A percentile compares a stretch with the other conserved stretches of the same genome.
Evolutionary conservation across 2,113 vertebrate genomes (phyloP).

Genomic region (Mobula birostris): DNA sequence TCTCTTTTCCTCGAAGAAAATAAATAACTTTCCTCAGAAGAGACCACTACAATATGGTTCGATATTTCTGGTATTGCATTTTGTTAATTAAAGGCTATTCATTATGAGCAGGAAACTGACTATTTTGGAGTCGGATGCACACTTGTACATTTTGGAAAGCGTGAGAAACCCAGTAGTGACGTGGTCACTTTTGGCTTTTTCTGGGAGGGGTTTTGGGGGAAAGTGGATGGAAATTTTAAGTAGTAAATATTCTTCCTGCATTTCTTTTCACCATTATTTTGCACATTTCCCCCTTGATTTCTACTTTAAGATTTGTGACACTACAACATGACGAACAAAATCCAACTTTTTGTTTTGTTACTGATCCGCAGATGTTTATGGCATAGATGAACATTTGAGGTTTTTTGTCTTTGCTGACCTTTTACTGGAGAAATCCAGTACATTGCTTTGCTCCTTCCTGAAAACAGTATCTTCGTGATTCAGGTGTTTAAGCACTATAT

Average conservation of each 20-base stretch:
- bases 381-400: background rate
- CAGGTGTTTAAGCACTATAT: background rate
- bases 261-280: conserved; percentile 7
- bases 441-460: background rate
- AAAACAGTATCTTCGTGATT: background rate
- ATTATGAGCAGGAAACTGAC: background rate
- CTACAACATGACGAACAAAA: background rate
- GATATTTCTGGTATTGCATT: background rate
- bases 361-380: background rate
- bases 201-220: no score
- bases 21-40: background rate
- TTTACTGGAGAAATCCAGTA: background rate
- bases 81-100: background rate
- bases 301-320: background rate
- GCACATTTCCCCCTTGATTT: background rate
- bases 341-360: background rate
- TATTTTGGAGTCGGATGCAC: background rate
- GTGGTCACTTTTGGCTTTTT: no score
- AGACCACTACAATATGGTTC: background rate
- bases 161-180: background rate
- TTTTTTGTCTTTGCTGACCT: background rate
- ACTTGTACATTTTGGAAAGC: background rate
- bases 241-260: background rate
- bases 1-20: background rate
- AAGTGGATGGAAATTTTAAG: background rate